phyloP scores from a whole-genome alignment of 2,888 invertebrate genomes.

The Schizaphis graminum region DNA sequence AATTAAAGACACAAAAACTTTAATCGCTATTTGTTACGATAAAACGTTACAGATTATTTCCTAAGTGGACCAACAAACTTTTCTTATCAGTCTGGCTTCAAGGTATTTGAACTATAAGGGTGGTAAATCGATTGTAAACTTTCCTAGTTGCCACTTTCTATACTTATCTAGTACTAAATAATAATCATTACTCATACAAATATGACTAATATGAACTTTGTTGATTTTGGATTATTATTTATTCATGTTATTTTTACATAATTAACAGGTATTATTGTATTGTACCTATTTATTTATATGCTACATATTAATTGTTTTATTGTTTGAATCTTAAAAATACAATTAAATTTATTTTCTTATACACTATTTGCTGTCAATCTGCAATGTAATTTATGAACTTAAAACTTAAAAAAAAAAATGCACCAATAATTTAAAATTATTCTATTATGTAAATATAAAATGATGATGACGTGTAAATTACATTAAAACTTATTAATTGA shows the following conservation, averaged over 20 bases:
- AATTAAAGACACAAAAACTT: slow-evolving; percentile 19
- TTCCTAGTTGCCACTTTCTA: slow-evolving; percentile 5
- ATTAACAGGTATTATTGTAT: background rate
- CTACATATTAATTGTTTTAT: background rate
- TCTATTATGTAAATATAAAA: background rate
- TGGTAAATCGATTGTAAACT: slow-evolving; percentile 33
- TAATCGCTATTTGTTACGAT: slow-evolving; percentile 41
- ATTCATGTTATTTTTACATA: slow-evolving; percentile 14
- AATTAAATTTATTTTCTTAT: background rate
- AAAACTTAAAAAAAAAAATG: background rate
- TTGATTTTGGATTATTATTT: slow-evolving; percentile 38
- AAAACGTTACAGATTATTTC: slow-evolving; percentile 27
- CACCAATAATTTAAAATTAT: background rate
- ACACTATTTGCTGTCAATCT: too few species aligned
- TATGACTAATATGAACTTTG: slow-evolving; percentile 36
- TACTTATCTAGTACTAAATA: slow-evolving; percentile 1
- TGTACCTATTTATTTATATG: background rate
- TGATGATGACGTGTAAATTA: background rate
- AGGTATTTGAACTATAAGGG: slow-evolving; percentile 23
- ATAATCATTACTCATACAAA: slow-evolving; percentile 54
- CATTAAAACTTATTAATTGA: background rate
- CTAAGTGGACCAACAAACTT: slow-evolving; percentile 44
- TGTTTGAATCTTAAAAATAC: background rate
- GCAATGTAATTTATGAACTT: background rate
- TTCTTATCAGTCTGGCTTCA: slow-evolving; percentile 54